phyloP scores from a whole-genome alignment of 2,888 invertebrate species.

The Allygus modestus region DNA sequence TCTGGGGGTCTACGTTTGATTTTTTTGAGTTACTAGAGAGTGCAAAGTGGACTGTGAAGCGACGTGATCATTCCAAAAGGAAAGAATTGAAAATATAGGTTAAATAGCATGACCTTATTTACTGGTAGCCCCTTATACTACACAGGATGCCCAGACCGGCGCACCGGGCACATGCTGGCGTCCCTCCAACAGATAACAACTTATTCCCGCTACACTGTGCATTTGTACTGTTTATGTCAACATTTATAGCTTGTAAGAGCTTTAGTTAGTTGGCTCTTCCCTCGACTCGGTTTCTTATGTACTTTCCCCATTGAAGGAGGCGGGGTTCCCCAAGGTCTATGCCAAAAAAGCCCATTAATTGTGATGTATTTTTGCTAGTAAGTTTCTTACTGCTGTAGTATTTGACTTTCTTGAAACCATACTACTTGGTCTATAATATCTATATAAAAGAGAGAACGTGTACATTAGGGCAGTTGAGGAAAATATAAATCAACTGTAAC shows the following conservation, averaged over 20 bases:
- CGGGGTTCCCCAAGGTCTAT: not conserved
- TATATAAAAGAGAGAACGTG: no score
- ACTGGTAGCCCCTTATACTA: no score
- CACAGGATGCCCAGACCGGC: not conserved
- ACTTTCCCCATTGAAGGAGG: conserved; percentile 22
- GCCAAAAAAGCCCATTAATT: not conserved
- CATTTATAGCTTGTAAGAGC: conserved; percentile 48
- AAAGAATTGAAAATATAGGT: no score
- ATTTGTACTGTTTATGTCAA: conserved; percentile 52
- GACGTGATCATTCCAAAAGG: no score
- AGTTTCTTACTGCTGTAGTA: not conserved
- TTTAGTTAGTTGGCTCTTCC: conserved; percentile 31
- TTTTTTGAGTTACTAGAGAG: no score
- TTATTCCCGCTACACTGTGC: conserved; percentile 11
- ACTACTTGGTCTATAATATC: no score
- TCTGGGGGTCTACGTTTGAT: no score
- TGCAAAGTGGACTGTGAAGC: no score
- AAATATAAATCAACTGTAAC: no score
- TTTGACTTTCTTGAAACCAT: no score
- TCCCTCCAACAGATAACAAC: not conserved
- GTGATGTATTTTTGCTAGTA: not conserved
- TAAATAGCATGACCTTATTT: no score
- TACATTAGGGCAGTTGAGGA: no score
- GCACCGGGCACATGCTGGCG: conserved; percentile 10
- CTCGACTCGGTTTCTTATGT: conserved; percentile 1